Conservation (phyloP, 1,140 invertebrate genomes). For the Dendroctonus ponderosae region DNA sequence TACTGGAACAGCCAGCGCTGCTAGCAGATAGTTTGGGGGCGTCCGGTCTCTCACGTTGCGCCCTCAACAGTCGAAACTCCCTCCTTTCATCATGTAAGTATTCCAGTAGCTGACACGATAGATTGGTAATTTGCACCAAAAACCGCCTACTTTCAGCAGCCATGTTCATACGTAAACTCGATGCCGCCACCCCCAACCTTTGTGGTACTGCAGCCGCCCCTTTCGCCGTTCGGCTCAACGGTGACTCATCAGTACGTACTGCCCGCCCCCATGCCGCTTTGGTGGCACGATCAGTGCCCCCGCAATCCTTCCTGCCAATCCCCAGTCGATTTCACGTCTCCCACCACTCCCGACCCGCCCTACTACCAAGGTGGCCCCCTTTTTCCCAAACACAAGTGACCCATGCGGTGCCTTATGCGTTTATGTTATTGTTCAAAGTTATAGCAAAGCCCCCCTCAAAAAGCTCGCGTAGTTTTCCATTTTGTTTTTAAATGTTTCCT, state of each 20-base stretch:
- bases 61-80: slow-evolving; percentile 37
- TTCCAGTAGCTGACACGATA: neutral
- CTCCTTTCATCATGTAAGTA: slow-evolving; percentile 28
- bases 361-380: slow-evolving; percentile 30
- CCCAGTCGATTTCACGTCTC: slow-evolving; percentile 37
- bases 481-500: slow-evolving; percentile 2
- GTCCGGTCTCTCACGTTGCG: slow-evolving; percentile 28
- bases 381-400: slow-evolving; percentile 48
- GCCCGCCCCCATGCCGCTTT: slow-evolving; percentile 39
- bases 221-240: slow-evolving; percentile 38
- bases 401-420: slow-evolving; percentile 34
- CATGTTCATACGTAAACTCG: slow-evolving; percentile 30
- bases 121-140: neutral
- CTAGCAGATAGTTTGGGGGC: slow-evolving; percentile 59
- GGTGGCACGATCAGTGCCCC: slow-evolving; percentile 43
- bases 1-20: slow-evolving; percentile 60
- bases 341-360: slow-evolving; percentile 25
- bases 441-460: slow-evolving; percentile 17
- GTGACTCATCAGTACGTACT: slow-evolving; percentile 38
- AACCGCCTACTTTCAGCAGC: neutral
- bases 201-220: slow-evolving; percentile 46
- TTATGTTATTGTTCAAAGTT: slow-evolving; percentile 38
- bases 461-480: no score
- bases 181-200: slow-evolving; percentile 40
- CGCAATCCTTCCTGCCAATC: slow-evolving; percentile 37